Conservation (phyloP, 2,797 vertebrate genomes). For the Pseudotriccus pelzelni region DNA sequence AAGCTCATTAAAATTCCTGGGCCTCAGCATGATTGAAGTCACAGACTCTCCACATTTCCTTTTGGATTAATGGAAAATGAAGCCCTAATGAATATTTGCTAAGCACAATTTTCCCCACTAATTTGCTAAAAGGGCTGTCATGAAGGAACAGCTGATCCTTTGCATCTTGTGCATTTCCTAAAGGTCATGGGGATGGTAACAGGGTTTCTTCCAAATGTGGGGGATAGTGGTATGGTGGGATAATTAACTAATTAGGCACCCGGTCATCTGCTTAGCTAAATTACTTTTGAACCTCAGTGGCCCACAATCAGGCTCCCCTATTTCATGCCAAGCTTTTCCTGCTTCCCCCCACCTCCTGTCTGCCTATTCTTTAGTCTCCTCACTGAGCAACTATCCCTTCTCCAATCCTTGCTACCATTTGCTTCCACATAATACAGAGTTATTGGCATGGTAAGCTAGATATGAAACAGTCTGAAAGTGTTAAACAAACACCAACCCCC, state of each 20-base stretch:
- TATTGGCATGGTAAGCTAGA: not conserved
- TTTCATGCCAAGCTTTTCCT: slow-evolving; percentile 34
- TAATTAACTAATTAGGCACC: slow-evolving; percentile 64
- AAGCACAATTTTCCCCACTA: slow-evolving; percentile 71
- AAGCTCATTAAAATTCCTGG: slow-evolving; percentile 77
- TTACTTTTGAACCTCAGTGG: slow-evolving; percentile 52
- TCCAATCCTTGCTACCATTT: not conserved
- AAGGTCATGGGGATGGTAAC: slow-evolving; percentile 42
- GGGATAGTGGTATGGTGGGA: not conserved
- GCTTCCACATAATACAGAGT: not conserved
- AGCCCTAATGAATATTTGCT: slow-evolving; percentile 74
- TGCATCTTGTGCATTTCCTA: slow-evolving; percentile 45
- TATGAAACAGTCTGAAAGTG: slow-evolving; percentile 43
- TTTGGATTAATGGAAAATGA: slow-evolving; percentile 76
- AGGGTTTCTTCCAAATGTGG: slow-evolving; percentile 26
- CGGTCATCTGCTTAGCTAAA: slow-evolving; percentile 51
- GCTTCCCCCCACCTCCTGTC: not conserved
- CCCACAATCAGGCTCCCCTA: slow-evolving; percentile 17
- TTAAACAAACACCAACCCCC: slow-evolving; percentile 49
- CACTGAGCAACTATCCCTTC: not conserved
- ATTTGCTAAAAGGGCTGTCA: slow-evolving; percentile 71
- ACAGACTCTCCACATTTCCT: slow-evolving; percentile 70
- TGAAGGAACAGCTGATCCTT: slow-evolving; percentile 61
- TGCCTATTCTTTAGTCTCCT: not conserved
- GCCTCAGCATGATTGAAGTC: slow-evolving; percentile 73